phyloP scores from a whole-genome alignment of 2,888 invertebrate species.

The Plusia festucae region DNA sequence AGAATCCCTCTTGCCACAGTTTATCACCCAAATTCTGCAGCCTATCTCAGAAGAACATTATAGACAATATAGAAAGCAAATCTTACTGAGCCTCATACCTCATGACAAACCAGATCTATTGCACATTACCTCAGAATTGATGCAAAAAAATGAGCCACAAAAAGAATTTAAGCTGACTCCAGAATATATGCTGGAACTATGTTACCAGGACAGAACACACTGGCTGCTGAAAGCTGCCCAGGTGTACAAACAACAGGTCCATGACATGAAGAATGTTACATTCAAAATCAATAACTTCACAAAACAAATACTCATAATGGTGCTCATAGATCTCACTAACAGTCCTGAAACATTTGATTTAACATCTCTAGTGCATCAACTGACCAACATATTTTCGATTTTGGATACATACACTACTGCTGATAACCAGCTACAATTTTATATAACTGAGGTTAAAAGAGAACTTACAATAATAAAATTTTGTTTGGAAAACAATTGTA shows the following conservation, averaged over 20 bases:
- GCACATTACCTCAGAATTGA: conserved; percentile 72
- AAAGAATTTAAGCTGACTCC: conserved; percentile 84
- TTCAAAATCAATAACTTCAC: conserved; percentile 87
- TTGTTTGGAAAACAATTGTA: conserved; percentile 86
- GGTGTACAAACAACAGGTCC: conserved; percentile 81
- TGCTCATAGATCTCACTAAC: conserved; percentile 85
- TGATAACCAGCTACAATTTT: conserved; percentile 83
- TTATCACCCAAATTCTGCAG: conserved; percentile 73
- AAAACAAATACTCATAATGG: conserved; percentile 86
- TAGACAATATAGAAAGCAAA: conserved; percentile 83
- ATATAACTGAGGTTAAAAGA: conserved; percentile 85
- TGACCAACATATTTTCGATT: conserved; percentile 85
- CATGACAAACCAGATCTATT: conserved; percentile 79
- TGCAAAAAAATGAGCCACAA: conserved; percentile 81
- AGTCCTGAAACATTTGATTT: conserved; percentile 84
- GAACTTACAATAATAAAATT: conserved; percentile 86
- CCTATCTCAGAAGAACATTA: conserved; percentile 76
- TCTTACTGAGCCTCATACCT: conserved; percentile 80
- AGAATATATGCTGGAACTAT: conserved; percentile 86
- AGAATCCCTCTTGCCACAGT: conserved; percentile 70
- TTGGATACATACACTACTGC: conserved; percentile 81
- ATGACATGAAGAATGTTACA: conserved; percentile 84
- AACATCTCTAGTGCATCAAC: conserved; percentile 81
- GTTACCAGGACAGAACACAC: conserved; percentile 84
- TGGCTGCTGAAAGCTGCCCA: conserved; percentile 86